Evolutionary conservation across 2,797 vertebrate species (phyloP).

Genomic region (Aulostomus chinensis): DNA sequence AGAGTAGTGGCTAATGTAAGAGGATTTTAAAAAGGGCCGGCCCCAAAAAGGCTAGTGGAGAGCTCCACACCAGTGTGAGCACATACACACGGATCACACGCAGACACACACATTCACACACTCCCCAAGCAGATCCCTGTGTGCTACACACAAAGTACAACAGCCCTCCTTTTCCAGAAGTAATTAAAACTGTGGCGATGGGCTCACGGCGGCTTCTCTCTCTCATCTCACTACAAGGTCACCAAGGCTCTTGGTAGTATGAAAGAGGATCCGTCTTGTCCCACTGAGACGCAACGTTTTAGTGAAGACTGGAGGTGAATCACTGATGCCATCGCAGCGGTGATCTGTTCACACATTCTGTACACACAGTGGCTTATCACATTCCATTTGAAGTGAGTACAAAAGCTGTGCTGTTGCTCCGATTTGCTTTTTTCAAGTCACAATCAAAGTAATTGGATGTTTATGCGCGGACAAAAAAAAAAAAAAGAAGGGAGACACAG

Average conservation of each 20-base stretch:
- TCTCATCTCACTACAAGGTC: constrained; percentile 69
- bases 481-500: neutral
- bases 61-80: constrained; percentile 16
- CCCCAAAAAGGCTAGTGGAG: constrained; percentile 39
- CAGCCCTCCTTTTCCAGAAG: constrained; percentile 15
- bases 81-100: constrained; percentile 28
- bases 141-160: constrained; percentile 19
- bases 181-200: constrained; percentile 71
- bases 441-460: constrained; percentile 29
- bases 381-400: constrained; percentile 42
- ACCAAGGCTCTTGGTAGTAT: constrained; percentile 46
- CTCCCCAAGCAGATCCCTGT: constrained; percentile 8
- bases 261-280: constrained; percentile 26
- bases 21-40: constrained; percentile 42
- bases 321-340: constrained; percentile 24
- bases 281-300: constrained; percentile 41
- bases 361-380: constrained; percentile 34
- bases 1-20: too few species aligned
- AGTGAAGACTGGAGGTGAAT: constrained; percentile 52
- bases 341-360: constrained; percentile 44
- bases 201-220: constrained; percentile 44
- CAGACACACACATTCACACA: constrained; percentile 28
- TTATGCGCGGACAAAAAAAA: constrained; percentile 13
- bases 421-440: constrained; percentile 25
- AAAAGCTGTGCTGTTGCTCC: constrained; percentile 34